phyloP scores from a whole-genome alignment of 1,140 invertebrate genomes.

The Drosophila aff. region DNA sequence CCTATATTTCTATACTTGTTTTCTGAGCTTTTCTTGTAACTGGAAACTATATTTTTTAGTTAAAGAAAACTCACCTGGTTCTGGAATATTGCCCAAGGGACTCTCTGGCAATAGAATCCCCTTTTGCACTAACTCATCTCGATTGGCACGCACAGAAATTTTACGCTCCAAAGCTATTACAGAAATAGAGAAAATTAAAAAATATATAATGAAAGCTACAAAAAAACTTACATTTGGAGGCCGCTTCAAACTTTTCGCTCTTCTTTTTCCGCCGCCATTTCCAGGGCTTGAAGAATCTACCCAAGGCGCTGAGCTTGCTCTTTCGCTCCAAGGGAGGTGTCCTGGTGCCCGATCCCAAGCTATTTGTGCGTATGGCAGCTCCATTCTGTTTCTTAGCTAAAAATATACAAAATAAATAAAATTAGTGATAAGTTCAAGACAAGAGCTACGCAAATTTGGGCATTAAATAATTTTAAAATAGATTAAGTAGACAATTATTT shows the following conservation, averaged over 20 bases:
- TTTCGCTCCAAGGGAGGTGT: constrained; percentile 94
- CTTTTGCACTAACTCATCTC: constrained; percentile 98
- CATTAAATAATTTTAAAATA: not conserved
- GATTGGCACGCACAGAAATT: constrained; percentile 98
- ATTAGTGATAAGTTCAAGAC: not conserved
- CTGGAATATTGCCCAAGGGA: constrained; percentile 92
- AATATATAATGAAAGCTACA: too few relatives aligned
- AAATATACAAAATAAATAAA: constrained; percentile 84
- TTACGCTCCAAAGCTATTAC: constrained; percentile 96
- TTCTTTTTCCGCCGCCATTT: constrained; percentile 99
- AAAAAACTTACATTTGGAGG: constrained; percentile 94
- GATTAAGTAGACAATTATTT: not conserved
- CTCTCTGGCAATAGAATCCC: constrained; percentile 96
- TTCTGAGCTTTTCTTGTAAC: not conserved
- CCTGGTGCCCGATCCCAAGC: constrained; percentile 91
- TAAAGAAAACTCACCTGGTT: constrained; percentile 88
- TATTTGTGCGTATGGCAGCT: constrained; percentile 93
- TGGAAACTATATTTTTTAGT: not conserved
- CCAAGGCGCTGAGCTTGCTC: constrained; percentile 96
- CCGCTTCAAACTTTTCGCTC: constrained; percentile 98
- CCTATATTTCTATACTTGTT: not conserved
- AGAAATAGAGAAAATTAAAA: not conserved
- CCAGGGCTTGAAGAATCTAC: constrained; percentile 98
- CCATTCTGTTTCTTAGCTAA: constrained; percentile 97
- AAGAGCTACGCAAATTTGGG: too few relatives aligned